Evolutionary conservation across 2,797 vertebrate genomes (phyloP), one percentile per base, ranked within the genome.

Genomic region (Parauchenoglanis punctatus): DNA sequence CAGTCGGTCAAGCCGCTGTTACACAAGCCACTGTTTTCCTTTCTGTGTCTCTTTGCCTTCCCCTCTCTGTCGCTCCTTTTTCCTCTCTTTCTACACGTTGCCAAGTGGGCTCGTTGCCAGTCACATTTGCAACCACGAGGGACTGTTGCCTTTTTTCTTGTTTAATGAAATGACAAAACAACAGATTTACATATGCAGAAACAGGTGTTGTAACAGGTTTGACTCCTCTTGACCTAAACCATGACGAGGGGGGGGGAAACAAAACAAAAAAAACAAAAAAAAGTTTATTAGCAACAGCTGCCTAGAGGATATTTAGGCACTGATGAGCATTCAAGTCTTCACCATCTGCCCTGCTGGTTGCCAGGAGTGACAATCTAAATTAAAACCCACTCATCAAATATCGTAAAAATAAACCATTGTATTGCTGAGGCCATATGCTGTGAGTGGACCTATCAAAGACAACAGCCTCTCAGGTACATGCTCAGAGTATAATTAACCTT

Each of bases 161-260:
- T 95, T 96, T 96, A 97, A 98, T 96, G 95, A 97, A 97, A 97
- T 95, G 96, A 97, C 96, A 98, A 96, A 97, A 97, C 96, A 97
- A 97, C 96, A 98, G 96, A 99, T 98, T 96, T 97, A 95, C 96
- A 97, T 97, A 96, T 95, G 93, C 92, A 96, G 95, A 97, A 97
- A 95, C 97, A 99, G 97, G 97, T 99, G 97, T 95, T 96, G 91
- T 96, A 97, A 97, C 97, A 99, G 97, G 97, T 97, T 98, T 97
- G 96, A 96, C 92, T 97, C 96, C 94, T 96, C 95, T 96, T 97
- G 96, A 98, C 97, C 97, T 94, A 91, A 96, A 94, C 93, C 90
- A 91, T 92, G 93, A 95, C 95, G 86, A 87, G 86, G 61, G 81
- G 77, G 49, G 85, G 87, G 86, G 89, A 91, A 65, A 86, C 73